Evolutionary conservation across 92 coral and sea anemone genomes (phyloP), one percentile per base, ranked within the genome.

Genomic region (Parazoanthus darwini): DNA sequence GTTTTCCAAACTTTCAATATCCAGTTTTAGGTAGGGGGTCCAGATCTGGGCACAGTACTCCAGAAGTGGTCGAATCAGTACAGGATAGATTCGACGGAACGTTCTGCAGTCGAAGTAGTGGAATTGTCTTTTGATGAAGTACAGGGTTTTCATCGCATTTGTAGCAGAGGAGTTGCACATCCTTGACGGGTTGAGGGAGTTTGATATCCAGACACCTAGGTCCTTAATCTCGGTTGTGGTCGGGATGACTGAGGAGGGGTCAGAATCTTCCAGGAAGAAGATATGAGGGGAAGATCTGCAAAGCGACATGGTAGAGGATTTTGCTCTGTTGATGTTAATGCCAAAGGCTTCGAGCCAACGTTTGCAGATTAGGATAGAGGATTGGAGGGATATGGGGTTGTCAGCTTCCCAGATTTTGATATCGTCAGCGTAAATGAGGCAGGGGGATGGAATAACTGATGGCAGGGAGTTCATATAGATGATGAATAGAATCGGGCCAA

Each of bases 161-260:
- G 5, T 70, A 6, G 75, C 75, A 23, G 75, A 70, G 75, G 6
- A 70, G 29, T 70, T 70, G 75, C 75, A 70, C 75, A 70, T 70
- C 75, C 20, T n/a, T n/a, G 75, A 70, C 6, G 75, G 75, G 29
- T 70, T 70, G 75, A 70, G 75, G 75, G 75, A 70, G n/a, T 70
- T n/a, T 23, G 75, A 13, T 14, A 70, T 70, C 75, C 75, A 70
- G 5, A 70, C 75, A 5, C 75, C 75, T 13, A 70, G 75, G 29
- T 70, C 75, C 29, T 70, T 70, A 23, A 70, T 13, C 6, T 70
- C 29, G 75, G 7, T n/a, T 13, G 75, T 13, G 75, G 5, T 8
- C 5, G 75, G 75, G 16, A 70, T 70, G n/a, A 70, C 9, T 14
- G 75, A 70, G 7, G 29, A 13, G 5, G 75, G 75, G 75, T 13